phyloP scores from a whole-genome alignment of 2,113 vertebrate genomes.

The Fukomys damarensis region DNA sequence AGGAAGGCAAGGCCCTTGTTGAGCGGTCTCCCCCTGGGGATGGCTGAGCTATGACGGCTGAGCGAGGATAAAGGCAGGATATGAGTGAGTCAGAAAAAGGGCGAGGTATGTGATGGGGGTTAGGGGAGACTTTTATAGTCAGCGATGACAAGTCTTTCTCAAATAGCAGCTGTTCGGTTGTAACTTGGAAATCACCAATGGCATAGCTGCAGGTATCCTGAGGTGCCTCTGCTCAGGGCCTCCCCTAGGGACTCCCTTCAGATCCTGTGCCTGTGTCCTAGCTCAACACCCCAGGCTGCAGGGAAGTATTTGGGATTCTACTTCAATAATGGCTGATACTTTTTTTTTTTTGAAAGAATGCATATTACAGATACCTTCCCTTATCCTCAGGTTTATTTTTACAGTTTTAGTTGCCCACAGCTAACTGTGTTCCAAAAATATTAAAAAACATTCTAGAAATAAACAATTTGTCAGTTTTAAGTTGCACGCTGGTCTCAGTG shows the following conservation, averaged over 20 bases:
- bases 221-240: neutral
- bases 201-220: neutral
- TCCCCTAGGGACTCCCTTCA: neutral
- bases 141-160: neutral
- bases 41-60: neutral
- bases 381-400: neutral
- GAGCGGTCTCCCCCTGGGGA: neutral
- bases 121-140: neutral
- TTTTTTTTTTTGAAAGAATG: neutral
- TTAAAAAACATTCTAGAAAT: neutral
- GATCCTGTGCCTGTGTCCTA: neutral
- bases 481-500: neutral
- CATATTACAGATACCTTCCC: neutral
- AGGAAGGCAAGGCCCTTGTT: neutral
- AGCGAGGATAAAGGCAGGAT: neutral
- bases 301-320: neutral
- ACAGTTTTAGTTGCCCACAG: neutral
- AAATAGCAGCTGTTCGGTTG: neutral
- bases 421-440: neutral
- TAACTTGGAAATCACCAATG: neutral
- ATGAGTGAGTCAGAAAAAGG: neutral
- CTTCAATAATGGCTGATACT: neutral
- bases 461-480: neutral
- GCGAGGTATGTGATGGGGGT: neutral
- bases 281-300: neutral